Evolutionary conservation across 2,888 invertebrate species (phyloP).

Genomic region (Lamellibrachia columna): DNA sequence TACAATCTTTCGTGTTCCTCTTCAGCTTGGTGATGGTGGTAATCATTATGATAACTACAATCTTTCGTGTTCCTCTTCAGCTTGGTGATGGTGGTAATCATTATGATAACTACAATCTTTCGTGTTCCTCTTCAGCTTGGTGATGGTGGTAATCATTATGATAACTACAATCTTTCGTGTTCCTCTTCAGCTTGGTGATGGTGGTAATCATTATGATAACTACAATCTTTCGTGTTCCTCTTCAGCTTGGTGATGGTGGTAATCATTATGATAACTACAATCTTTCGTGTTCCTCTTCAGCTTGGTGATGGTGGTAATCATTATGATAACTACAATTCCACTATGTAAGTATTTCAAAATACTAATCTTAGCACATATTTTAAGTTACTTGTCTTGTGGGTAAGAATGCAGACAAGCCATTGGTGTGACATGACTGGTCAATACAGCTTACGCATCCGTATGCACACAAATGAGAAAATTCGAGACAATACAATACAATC

Average conservation of each 20-base stretch:
- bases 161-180: constrained; percentile 65
- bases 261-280: constrained; percentile 65
- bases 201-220: constrained; percentile 65
- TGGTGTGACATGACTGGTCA: neutral
- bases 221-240: constrained; percentile 59
- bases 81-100: constrained; percentile 75
- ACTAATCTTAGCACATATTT: neutral
- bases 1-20: constrained; percentile 59
- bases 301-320: constrained; percentile 75
- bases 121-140: constrained; percentile 75
- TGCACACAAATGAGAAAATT: too few species aligned
- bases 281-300: constrained; percentile 68
- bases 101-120: constrained; percentile 65
- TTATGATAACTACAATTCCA: constrained; percentile 65
- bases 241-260: constrained; percentile 78
- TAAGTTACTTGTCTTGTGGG: neutral
- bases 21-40: constrained; percentile 78
- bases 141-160: constrained; percentile 71
- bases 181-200: constrained; percentile 78
- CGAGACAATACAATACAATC: neutral
- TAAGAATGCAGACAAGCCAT: neutral
- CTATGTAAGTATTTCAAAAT: constrained; percentile 57
- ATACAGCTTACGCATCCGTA: neutral
- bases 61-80: constrained; percentile 73
- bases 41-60: constrained; percentile 65